Evolutionary conservation across 2,113 vertebrate genomes (phyloP).

Genomic region (Sebastes fasciatus): DNA sequence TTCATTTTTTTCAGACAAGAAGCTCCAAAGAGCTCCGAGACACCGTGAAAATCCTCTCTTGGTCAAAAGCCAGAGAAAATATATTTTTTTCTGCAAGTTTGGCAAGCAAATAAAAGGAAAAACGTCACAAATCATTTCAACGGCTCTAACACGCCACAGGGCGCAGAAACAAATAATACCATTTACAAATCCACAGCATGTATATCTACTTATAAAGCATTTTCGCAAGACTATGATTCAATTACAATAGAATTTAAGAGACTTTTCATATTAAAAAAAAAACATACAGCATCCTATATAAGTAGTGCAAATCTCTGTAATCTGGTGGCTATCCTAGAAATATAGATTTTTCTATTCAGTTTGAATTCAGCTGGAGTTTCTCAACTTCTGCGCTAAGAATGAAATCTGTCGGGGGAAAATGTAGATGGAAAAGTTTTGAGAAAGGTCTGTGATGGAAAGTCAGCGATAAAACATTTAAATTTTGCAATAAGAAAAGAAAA

Average conservation of each 20-base stretch:
- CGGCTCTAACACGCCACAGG: slow-evolving; percentile 31
- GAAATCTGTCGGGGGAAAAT: neutral
- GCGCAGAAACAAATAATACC: slow-evolving; percentile 27
- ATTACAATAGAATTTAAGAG: slow-evolving; percentile 35
- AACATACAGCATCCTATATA: slow-evolving; percentile 12
- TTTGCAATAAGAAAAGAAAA: slow-evolving; percentile 1
- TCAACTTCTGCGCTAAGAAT: neutral
- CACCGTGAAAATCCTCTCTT: slow-evolving; percentile 33
- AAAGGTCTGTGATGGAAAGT: neutral
- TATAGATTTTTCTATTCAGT: neutral
- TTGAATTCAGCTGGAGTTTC: neutral
- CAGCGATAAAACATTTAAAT: neutral
- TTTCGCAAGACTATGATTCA: slow-evolving; percentile 23
- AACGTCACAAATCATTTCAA: slow-evolving; percentile 50
- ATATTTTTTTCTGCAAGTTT: slow-evolving; percentile 45
- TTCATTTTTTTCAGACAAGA: slow-evolving; percentile 15
- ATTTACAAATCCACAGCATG: slow-evolving; percentile 47
- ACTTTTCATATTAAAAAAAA: slow-evolving; percentile 14
- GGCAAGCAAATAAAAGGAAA: slow-evolving; percentile 32
- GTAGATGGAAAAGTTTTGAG: neutral
- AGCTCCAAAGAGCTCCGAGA: slow-evolving; percentile 24
- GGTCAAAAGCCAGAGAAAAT: slow-evolving; percentile 48
- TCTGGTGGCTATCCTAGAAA: slow-evolving; percentile 1
- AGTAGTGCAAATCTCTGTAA: slow-evolving; percentile 43
- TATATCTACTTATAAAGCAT: slow-evolving; percentile 15